Base-by-base conservation (phyloP, 2,888 invertebrate species). In the Lycophotia porphyrea region DNA sequence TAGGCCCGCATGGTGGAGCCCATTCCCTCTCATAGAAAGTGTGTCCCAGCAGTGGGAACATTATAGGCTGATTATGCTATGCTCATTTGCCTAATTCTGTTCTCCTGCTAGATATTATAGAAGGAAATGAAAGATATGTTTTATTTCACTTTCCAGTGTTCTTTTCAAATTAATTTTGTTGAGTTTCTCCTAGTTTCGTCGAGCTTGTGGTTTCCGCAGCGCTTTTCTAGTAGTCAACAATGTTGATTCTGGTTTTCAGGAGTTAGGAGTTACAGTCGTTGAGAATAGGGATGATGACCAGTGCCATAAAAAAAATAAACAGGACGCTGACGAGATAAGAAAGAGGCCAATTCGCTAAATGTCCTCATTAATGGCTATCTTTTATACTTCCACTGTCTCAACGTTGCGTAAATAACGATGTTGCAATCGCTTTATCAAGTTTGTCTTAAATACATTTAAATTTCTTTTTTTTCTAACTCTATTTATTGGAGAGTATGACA, bases 401-500 rank as follows among this genome's bases (percentile, higher is more conserved):
- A n/a, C n/a, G n/a, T n/a, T n/a, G n/a, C n/a, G n/a, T n/a, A n/a
- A n/a, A n/a, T n/a, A n/a, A n/a, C n/a, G n/a, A n/a, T n/a, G n/a
- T n/a, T n/a, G n/a, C 13, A 15, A 42, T 24, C 49, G 15, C n/a
- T 55, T 27, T 27, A 5, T 1, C 27, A 27, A 13, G 5, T 15
- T 27, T 55, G 8, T 52, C 13, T n/a, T n/a, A 5, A n/a, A 52
- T 52, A 52, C n/a, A n/a, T 52, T 21, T 24, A 47, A 24, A 47
- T 47, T 8, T 47, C 7, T 47, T 4, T 42, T 24, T 55, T 15
- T 55, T n/a, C 18, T 2, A 27, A 55, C 7, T 55, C 31, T 31
- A 31, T 18, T 3, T 18, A 31, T 58, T 18, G 18, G 31, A 18
- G 8, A 58, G 3, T 58, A 21, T 72, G 73, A 67, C 81, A 75